Evolutionary conservation across 2,797 vertebrate species (phyloP), one percentile per base, ranked within the genome.

Genomic region (Xyrichtys novacula): DNA sequence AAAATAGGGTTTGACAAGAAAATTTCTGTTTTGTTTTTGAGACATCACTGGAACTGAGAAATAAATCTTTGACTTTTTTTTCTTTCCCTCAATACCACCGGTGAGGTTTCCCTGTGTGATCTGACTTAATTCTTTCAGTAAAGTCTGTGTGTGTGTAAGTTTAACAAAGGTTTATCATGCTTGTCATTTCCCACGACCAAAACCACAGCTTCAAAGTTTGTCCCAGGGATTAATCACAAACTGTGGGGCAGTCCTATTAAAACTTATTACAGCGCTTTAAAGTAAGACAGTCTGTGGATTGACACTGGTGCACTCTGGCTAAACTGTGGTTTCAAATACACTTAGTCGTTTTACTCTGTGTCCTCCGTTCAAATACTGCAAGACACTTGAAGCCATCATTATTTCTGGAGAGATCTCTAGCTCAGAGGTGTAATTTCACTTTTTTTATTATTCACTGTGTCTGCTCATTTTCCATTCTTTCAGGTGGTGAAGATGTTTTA

Each of bases 221-320:
- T 46, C 59, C 2, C 44, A 58, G 55, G 34, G 64, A 83, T 68
- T 68, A 16, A 68, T 74, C 20, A 38, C 20, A 54, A 29, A 65
- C 38, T 26, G 17, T 48, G 55, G 49, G 44, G 52, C 38, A 63
- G 38, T 64, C 65, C 75, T 65, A 70, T 76, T 72, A 73, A 76
- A 57, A 76, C 32, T 64, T 48, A 23, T 49, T 56, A 60, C 26
- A 70, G 34, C 48, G 3, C 53, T 42, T 14, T 48, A 63, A 26
- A 59, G 56, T 53, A 26, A 69, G 58, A 62, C 65, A 63, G 32
- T 62, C 63, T 48, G 52, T 57, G 47, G 57, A 36, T 61, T 77
- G 64, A 84, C 64, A 74, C 22, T 43, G 53, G 44, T 20, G 19
- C 31, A 19, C 46, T 68, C 22, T 43, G 16, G 60, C 54, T 56